A percentile compares a stretch with the other conserved stretches of the same genome.
Conservation (phyloP, 2,888 invertebrate species). For the Drepana falcataria region DNA sequence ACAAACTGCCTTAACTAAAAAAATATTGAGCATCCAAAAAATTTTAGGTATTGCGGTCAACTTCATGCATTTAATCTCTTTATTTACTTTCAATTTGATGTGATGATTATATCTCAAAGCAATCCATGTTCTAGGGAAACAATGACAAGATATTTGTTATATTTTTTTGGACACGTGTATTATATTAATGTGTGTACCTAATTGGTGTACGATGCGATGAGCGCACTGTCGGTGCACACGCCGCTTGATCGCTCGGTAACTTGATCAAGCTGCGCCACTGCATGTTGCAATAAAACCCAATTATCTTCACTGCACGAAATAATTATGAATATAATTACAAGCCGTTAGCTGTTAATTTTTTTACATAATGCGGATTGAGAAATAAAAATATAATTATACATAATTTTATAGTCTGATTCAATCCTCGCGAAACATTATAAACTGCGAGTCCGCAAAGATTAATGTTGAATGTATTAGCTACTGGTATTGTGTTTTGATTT, state of each 20-base stretch:
- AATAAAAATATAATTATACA: constrained; percentile 2
- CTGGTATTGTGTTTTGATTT: constrained; percentile 50
- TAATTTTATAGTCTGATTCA: constrained; percentile 4
- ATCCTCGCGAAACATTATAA: constrained; percentile 23
- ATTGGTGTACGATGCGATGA: constrained; percentile 26
- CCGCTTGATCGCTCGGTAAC: constrained; percentile 32
- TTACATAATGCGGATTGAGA: not conserved
- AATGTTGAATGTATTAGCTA: constrained; percentile 53
- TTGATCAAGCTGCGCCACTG: constrained; percentile 29
- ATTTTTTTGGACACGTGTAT: no score
- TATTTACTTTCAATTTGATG: no score
- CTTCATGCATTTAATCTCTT: no score
- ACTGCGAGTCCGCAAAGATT: constrained; percentile 41
- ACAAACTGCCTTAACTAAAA: no score
- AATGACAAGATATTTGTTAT: no score
- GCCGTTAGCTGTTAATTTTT: constrained; percentile 10
- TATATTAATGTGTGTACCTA: constrained; percentile 16
- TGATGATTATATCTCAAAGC: not conserved
- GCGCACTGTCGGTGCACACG: constrained; percentile 12
- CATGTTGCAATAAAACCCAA: constrained; percentile 43
- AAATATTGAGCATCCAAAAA: no score
- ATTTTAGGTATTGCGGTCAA: no score
- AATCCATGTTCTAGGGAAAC: not conserved
- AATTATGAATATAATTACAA: constrained; percentile 41
- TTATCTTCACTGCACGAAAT: constrained; percentile 36